phyloP scores from a whole-genome alignment of 2,113 vertebrate genomes.

The Sardina pilchardus region DNA sequence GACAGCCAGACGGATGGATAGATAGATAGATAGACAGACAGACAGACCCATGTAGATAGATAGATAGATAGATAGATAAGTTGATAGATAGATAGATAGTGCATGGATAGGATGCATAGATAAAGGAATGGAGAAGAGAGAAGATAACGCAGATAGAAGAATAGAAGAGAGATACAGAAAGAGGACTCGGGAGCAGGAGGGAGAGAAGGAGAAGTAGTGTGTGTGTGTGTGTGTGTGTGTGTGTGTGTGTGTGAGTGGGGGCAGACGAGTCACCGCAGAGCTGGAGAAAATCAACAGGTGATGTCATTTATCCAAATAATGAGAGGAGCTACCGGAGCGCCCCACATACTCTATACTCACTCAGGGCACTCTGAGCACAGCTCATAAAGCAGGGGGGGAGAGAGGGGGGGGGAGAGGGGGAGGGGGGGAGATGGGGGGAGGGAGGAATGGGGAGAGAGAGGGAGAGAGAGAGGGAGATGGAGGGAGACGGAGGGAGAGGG shows the following conservation, averaged over 20 bases:
- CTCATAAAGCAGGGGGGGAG: constrained; percentile 8
- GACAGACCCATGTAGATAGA: background rate
- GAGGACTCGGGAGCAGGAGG: background rate
- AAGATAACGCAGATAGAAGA: constrained; percentile 16
- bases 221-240: background rate
- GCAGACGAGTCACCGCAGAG: constrained; percentile 33
- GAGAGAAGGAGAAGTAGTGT: constrained; percentile 19
- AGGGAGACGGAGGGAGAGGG: too few relatives aligned
- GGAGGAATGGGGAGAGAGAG: constrained; percentile 26
- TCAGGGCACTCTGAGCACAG: constrained; percentile 39
- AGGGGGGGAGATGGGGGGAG: constrained; percentile 45
- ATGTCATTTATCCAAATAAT: constrained; percentile 56
- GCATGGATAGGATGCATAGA: background rate
- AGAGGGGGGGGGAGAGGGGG: constrained; percentile 28
- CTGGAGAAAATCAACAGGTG: constrained; percentile 62
- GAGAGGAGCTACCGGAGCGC: constrained; percentile 40
- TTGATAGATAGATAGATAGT: background rate
- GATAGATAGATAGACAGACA: too few relatives aligned
- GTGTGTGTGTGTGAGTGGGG: background rate
- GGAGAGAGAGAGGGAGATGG: too few relatives aligned
- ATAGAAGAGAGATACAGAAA: background rate
- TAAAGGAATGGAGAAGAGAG: background rate
- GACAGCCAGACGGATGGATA: too few relatives aligned
- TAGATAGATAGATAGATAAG: background rate
- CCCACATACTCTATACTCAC: constrained; percentile 31